Percentiles rank a stretch among this genome's conserved stretches.
Evolutionary conservation across 2,113 vertebrate genomes (phyloP).

Genomic region (Cyanoderma ruficeps): DNA sequence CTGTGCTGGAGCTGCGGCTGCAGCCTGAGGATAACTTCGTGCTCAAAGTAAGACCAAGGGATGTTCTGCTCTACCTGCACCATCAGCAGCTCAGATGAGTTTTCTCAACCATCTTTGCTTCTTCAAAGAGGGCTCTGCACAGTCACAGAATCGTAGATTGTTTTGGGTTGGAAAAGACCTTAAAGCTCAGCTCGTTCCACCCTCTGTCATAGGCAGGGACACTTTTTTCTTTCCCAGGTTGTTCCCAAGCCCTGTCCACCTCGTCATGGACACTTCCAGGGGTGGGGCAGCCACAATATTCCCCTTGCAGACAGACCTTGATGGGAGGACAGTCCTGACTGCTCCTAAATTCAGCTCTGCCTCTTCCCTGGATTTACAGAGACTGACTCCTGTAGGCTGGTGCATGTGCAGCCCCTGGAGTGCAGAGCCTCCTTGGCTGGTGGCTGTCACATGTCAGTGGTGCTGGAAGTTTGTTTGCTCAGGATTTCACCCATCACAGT

Average conservation of each 20-base stretch:
- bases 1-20: constrained; percentile 85
- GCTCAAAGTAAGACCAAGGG: constrained; percentile 80
- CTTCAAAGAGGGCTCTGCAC: neutral
- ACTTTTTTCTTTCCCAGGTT: neutral
- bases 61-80: neutral
- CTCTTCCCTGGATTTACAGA: neutral
- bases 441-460: neutral
- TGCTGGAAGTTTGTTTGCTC: neutral
- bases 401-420: neutral
- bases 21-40: constrained; percentile 96
- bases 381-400: neutral
- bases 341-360: neutral
- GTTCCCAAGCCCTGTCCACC: neutral
- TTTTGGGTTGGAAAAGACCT: neutral
- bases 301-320: neutral
- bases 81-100: neutral
- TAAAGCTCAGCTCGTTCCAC: neutral
- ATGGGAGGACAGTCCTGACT: neutral
- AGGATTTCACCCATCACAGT: neutral
- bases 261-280: neutral
- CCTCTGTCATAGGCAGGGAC: neutral
- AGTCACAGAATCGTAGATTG: neutral
- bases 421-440: neutral
- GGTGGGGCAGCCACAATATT: neutral
- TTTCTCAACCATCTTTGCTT: neutral